Evolutionary conservation across 2,797 vertebrate genomes (phyloP).

Genomic region (Neostethus bicornis): DNA sequence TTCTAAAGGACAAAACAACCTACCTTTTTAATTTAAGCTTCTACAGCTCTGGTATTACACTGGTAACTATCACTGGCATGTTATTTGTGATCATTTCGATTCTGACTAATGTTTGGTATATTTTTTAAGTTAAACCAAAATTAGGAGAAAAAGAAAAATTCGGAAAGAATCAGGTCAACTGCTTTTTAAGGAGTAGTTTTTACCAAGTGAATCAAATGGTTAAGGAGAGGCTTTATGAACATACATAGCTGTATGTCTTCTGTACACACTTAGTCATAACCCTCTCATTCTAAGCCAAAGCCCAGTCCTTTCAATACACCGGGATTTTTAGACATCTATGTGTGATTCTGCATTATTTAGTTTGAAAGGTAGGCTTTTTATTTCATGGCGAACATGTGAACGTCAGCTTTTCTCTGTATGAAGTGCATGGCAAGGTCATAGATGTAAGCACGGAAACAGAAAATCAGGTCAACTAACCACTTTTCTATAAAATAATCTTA

Average conservation of each 20-base stretch:
- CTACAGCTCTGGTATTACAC: neutral
- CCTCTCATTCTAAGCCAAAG: constrained; percentile 6
- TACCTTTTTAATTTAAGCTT: constrained; percentile 15
- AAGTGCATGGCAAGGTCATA: constrained; percentile 21
- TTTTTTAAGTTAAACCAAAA: constrained; percentile 2
- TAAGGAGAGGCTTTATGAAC: constrained; percentile 3
- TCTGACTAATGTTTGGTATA: constrained; percentile 2
- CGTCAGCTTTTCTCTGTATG: constrained; percentile 18
- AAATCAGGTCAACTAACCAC: constrained; percentile 35
- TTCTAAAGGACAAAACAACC: no score
- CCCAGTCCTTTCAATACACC: constrained; percentile 6
- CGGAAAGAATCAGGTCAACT: neutral
- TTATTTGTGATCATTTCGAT: neutral
- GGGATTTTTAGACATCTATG: constrained; percentile 14
- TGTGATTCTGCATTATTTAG: constrained; percentile 50
- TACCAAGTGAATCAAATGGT: neutral
- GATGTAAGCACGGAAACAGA: constrained; percentile 21
- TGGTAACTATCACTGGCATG: neutral
- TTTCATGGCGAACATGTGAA: constrained; percentile 14
- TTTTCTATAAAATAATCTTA: constrained; percentile 23
- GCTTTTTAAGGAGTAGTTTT: neutral
- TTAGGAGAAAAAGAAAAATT: neutral
- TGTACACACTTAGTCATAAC: constrained; percentile 6
- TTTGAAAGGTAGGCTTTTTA: constrained; percentile 18
- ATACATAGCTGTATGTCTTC: constrained; percentile 13